Evolutionary conservation across 1,140 invertebrate genomes (phyloP), one percentile per base, ranked within the genome.

Genomic region (Anthonomus grandis): DNA sequence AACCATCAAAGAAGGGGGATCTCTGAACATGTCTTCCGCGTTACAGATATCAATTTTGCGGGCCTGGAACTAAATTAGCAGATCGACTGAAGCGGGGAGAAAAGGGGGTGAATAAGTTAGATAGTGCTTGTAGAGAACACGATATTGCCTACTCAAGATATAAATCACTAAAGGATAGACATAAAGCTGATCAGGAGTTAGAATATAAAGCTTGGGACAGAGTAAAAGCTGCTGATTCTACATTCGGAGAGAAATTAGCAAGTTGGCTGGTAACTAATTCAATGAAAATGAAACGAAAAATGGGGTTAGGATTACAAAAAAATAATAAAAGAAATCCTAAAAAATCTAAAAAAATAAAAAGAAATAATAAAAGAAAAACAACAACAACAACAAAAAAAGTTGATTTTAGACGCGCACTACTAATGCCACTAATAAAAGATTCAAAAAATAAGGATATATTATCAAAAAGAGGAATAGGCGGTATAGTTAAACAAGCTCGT

Each of bases 241-340:
- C 22, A 49, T 39, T 71, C 8, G 55, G 55, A n/a, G 70, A 72
- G 64, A 68, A 62, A 66, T 27, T 50, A 9, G 56, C 67, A 13
- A 66, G 68, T 19, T 70, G 39, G 24, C 31, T 45, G 6, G 64
- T 72, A 5, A 61, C 70, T 10, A 66, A 60, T 15, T 36, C 55
- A 3, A 74, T 74, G 63, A 70, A 69, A 56, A n/a, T 59, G 21
- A 74, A 74, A 70, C 6, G 24, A 17, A 71, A 70, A 62, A 34
- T 74, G 2, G 71, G 45, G 45, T n/a, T 47, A 15, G 18, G 21
- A 9, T 15, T 17, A 12, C 13, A 47, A 47, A 15, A 4, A 2
- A 3, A 47, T 15, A 2, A 24, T 25, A 12, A 10, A 3, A 59
- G 38, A 47, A 4, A 52, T 21, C 12, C 31, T 47, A 21, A 64